phyloP scores from a whole-genome alignment of 2,113 vertebrate genomes.

The Phalacrocorax aristotelis region DNA sequence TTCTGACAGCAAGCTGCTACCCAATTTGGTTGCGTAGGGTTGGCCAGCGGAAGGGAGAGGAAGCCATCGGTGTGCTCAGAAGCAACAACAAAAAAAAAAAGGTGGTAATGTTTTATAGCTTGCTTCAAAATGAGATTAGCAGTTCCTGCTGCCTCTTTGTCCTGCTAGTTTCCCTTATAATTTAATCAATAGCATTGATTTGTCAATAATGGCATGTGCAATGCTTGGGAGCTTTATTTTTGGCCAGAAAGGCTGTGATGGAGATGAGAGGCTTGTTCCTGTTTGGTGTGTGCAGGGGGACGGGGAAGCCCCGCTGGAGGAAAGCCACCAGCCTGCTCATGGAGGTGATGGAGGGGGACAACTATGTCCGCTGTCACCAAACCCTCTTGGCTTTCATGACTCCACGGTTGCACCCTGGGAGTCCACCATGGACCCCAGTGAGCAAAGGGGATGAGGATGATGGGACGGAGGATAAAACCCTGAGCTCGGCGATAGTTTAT shows the following conservation, averaged over 20 bases:
- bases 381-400: not conserved
- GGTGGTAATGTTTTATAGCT: not conserved
- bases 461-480: not conserved
- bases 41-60: not conserved
- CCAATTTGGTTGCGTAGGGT: not conserved
- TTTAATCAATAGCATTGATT: slow-evolving; percentile 9
- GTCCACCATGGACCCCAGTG: not conserved
- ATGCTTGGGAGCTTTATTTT: not conserved
- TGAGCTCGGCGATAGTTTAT: not conserved
- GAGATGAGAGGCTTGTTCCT: not conserved
- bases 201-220: not conserved
- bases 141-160: not conserved
- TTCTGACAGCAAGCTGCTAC: not conserved
- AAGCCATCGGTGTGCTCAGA: not conserved
- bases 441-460: not conserved
- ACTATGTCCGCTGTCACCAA: not conserved
- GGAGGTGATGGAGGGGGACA: not conserved
- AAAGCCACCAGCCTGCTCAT: not conserved
- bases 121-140: not conserved
- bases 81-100: not conserved
- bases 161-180: not conserved
- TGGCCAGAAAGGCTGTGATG: not conserved
- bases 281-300: not conserved
- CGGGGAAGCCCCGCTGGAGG: not conserved
- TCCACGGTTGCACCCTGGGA: not conserved